These are phyloP conservation scores for Himalopsyche japonica DNA, from an alignment of 2,888 invertebrate species.

Conservation along the genomic window DNA sequence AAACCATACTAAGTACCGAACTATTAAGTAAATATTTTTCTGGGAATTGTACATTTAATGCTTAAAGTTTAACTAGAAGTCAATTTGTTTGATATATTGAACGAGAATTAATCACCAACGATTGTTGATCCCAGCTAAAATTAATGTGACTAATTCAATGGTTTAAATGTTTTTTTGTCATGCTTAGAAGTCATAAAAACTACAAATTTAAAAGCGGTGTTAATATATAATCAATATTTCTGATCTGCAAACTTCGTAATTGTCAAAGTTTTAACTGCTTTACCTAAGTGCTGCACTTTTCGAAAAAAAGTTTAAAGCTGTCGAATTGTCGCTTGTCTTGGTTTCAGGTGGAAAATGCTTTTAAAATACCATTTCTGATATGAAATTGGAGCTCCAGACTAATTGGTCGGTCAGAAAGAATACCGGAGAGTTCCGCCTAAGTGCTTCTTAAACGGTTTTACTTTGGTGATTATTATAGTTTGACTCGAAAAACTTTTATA, in stretches of 20 bases:
- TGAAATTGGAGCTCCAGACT: neutral
- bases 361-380: neutral
- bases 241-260: neutral
- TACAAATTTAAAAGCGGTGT: neutral
- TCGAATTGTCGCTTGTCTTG: neutral
- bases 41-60: too few relatives aligned
- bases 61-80: too few relatives aligned
- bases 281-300: neutral
- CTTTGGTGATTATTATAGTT: neutral
- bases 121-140: too few relatives aligned
- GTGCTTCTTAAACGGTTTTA: neutral
- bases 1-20: too few relatives aligned
- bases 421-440: neutral
- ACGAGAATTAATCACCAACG: too few relatives aligned
- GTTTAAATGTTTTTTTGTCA: too few relatives aligned
- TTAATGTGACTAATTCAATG: too few relatives aligned
- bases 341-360: neutral
- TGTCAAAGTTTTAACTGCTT: neutral
- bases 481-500: too few relatives aligned
- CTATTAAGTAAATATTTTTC: too few relatives aligned
- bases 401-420: neutral
- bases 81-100: too few relatives aligned
- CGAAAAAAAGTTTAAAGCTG: neutral
- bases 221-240: neutral
- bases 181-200: too few relatives aligned